Evolutionary conservation across 2,113 vertebrate species (phyloP), one percentile per base, ranked within the genome.

Genomic region (Anolis carolinensis): DNA sequence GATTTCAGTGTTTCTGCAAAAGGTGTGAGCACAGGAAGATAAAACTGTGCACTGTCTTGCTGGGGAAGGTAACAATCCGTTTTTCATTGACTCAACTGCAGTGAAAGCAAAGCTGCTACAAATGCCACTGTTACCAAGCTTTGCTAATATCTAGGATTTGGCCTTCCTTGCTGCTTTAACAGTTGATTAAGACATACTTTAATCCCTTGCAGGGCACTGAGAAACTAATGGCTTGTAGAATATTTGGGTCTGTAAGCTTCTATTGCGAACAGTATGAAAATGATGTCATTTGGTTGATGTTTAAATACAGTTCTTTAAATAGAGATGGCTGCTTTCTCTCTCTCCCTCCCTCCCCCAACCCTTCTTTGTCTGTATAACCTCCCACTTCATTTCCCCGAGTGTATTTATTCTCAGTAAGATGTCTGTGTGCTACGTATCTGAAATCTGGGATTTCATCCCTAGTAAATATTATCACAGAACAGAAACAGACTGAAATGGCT

Each of bases 181-280:
- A 91, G 84, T 94, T 95, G 92, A 93, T 96, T 94, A 94, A 94
- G 91, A 95, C 94, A 93, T 89, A 83, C 55, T 95, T 87, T 96
- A 95, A 95, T 95, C 87, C 0, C 0, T 93, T 91, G 79, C 86
- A 93, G 88, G 87, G 65, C 92, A 92, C 86, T 86, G 86, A 93
- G 90, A 92, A 96, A 87, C 88, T 92, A 95, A 93, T 94, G 88
- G 91, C 48, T 94, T 93, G 82, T 92, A 76, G 80, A 94, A 73
- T 88, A 86, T 95, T 94, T 95, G 88, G 88, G 76, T 93, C 88
- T 93, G 95, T 91, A 95, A 90, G 84, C 89, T 95, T 92, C 80
- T 55, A 79, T 90, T 93, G 74, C 87, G 91, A 92, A 87, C 83
- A 10, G 82, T 92, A 88, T 59, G 80, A 94, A 95, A 95, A 92